Evolutionary conservation across 1,140 invertebrate genomes (phyloP).

Genomic region (Phocides pigmalion): DNA sequence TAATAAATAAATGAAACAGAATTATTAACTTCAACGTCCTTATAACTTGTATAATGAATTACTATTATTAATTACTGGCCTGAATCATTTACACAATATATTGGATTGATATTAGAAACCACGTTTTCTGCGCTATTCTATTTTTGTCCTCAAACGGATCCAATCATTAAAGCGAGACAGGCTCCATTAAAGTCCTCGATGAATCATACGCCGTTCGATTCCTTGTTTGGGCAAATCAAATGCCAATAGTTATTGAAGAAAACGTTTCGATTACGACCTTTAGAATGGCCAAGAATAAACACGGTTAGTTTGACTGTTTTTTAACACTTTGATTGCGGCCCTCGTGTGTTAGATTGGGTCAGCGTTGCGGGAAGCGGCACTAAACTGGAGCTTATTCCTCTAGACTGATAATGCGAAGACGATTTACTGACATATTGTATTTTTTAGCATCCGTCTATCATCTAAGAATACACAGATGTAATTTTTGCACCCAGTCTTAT

Average conservation of each 20-base stretch:
- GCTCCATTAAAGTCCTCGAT: constrained; percentile 45
- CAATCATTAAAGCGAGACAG: constrained; percentile 37
- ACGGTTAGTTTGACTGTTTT: background rate
- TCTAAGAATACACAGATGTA: no score
- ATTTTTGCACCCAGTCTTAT: no score
- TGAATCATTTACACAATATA: constrained; percentile 19
- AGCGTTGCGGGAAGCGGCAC: no score
- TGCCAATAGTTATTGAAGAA: constrained; percentile 47
- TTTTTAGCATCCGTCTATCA: no score
- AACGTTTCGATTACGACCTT: constrained; percentile 55
- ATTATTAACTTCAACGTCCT: no score
- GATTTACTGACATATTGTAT: no score
- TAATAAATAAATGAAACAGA: no score
- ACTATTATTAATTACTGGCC: constrained; percentile 1
- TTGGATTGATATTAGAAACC: constrained; percentile 19
- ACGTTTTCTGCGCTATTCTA: constrained; percentile 36
- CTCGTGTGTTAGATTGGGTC: no score
- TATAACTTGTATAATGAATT: no score
- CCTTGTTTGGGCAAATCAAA: constrained; percentile 65
- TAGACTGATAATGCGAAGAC: no score
- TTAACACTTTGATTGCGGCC: no score
- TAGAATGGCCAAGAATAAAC: constrained; percentile 13
- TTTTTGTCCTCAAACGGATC: constrained; percentile 43
- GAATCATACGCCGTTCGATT: constrained; percentile 51
- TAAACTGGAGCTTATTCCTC: no score